These are phyloP conservation scores for Formica aserva DNA, from an alignment of 2,888 invertebrate species.

Conservation along the genomic window DNA sequence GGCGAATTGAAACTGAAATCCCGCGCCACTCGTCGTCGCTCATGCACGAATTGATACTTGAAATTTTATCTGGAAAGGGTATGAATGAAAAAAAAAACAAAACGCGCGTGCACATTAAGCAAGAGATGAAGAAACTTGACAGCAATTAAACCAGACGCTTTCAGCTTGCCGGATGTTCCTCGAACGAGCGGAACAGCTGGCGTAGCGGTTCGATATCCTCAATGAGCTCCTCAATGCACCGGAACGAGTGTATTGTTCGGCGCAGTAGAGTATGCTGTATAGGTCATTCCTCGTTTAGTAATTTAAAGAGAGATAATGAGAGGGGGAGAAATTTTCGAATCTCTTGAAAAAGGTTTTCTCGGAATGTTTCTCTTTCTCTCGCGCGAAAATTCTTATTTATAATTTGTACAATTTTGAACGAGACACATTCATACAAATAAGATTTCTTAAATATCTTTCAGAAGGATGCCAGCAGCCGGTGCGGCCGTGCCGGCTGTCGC, in stretches of 20 bases:
- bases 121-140: slow-evolving; percentile 3
- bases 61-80: background rate
- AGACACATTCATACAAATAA: background rate
- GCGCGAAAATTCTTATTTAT: background rate
- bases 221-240: slow-evolving; percentile 66
- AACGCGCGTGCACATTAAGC: background rate
- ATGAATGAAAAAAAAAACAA: background rate
- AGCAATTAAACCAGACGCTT: slow-evolving; percentile 32
- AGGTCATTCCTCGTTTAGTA: slow-evolving; percentile 62
- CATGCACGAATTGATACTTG: slow-evolving; percentile 1
- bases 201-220: slow-evolving; percentile 69
- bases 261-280: slow-evolving; percentile 34
- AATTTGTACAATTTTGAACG: background rate
- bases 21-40: background rate
- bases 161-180: slow-evolving; percentile 34
- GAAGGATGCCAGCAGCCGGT: slow-evolving; percentile 80
- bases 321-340: background rate
- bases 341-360: background rate
- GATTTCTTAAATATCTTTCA: background rate
- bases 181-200: slow-evolving; percentile 61
- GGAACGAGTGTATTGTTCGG: slow-evolving; percentile 52
- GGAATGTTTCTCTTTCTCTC: background rate
- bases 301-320: background rate
- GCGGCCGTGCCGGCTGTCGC: slow-evolving; percentile 78
- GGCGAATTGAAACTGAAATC: slow-evolving; percentile 54